Evolutionary conservation across 2,888 invertebrate species (phyloP).

Genomic region (Nycteola revayana): DNA sequence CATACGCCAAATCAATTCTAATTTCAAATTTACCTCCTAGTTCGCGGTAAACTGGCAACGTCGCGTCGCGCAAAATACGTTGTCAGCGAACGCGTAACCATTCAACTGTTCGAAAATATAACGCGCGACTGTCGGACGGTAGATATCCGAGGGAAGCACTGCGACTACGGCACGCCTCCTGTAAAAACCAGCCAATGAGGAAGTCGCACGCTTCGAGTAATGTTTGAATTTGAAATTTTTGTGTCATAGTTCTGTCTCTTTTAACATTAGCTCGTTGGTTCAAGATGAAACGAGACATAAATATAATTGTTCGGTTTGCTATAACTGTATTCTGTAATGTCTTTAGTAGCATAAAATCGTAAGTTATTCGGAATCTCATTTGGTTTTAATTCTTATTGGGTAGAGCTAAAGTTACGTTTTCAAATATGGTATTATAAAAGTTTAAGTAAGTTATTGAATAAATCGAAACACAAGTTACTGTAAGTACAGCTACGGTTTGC

Average conservation of each 20-base stretch:
- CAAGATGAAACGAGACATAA: constrained; percentile 27
- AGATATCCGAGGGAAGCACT: constrained; percentile 63
- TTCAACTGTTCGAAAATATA: constrained; percentile 74
- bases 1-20: constrained; percentile 28
- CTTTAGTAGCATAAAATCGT: constrained; percentile 15
- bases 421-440: constrained; percentile 12
- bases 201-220: constrained; percentile 34
- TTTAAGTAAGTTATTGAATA: constrained; percentile 33
- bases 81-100: constrained; percentile 69
- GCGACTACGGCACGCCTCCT: constrained; percentile 65
- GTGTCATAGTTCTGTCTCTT: constrained; percentile 32
- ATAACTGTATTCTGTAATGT: constrained; percentile 14
- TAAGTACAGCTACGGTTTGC: constrained; percentile 33
- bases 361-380: constrained; percentile 9
- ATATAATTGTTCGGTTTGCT: constrained; percentile 16
- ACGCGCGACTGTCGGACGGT: constrained; percentile 66
- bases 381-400: constrained; percentile 20
- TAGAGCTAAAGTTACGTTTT: neutral
- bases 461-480: constrained; percentile 31
- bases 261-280: constrained; percentile 20
- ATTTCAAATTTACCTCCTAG: constrained; percentile 67
- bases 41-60: constrained; percentile 64
- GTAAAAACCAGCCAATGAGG: constrained; percentile 50
- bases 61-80: constrained; percentile 59
- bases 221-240: constrained; percentile 38